Evolutionary conservation across 2,113 vertebrate species (phyloP), one percentile per base, ranked within the genome.

Genomic region (Himantopus leucocephalus): DNA sequence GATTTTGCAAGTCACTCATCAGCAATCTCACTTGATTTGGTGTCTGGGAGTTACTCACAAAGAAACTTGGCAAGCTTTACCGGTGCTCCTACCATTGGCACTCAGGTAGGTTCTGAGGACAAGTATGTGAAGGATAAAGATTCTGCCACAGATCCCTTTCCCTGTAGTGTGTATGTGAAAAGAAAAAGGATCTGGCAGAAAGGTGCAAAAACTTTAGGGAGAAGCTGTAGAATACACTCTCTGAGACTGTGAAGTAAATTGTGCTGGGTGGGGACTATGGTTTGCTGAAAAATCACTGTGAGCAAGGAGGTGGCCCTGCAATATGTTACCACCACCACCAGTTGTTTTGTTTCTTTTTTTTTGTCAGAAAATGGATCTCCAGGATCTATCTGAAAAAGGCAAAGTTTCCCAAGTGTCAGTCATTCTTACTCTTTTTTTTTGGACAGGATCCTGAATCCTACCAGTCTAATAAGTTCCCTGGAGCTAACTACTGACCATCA

Each of bases 1-100:
- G 50, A 80, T 93, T 94, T 92, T 95, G 77, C 74, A 92, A 92
- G 75, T 90, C 62, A 94, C 22, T 80, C 88, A 76, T 62, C 60
- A 75, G 52, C 48, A 68, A 2, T 32, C 58, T 85, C 20, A 8
- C 53, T 63, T 67, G 32, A 50, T 30, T 83, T 63, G 23, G 55
- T 94, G 95, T 92, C 70, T 85, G 88, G 55, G 78, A 90, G 59
- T 92, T 88, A 66, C 62, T 84, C 72, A 64, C 62, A 80, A 64
- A 95, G 88, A 93, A 93, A 93, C 81, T 48, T 96, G 90, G 62
- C 81, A 91, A 75, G 58, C 17, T 67, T 91, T 48, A 53, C 6
- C 3, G 1, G 21, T 30, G 67, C 32, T 95, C 24, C 48, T 62
- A 13, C 41, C 39, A 9, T 3, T 41, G 35, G 27, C n/a, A 23